Evolutionary conservation across 2,797 vertebrate species (phyloP).

Genomic region (Malurus splendens): DNA sequence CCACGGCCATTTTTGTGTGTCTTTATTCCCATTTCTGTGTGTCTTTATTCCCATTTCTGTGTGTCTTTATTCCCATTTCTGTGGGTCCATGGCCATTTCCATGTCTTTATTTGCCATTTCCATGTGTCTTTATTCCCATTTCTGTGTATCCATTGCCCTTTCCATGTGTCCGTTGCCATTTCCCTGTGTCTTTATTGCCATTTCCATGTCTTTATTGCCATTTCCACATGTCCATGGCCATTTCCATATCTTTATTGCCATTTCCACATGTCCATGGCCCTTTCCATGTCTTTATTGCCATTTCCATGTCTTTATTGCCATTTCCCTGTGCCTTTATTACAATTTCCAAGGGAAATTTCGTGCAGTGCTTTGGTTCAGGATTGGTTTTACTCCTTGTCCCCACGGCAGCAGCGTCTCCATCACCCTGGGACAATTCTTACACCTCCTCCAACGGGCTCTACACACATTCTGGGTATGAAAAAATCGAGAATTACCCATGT

Average conservation of each 20-base stretch:
- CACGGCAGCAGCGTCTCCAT: fast-evolving
- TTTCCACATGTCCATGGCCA: too few relatives aligned
- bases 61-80: too few relatives aligned
- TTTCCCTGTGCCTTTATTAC: neutral
- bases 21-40: too few relatives aligned
- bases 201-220: too few relatives aligned
- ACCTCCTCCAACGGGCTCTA: neutral
- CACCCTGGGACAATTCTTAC: neutral
- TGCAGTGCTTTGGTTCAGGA: fast-evolving
- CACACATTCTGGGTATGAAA: fast-evolving
- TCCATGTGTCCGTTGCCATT: too few relatives aligned
- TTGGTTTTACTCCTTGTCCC: fast-evolving
- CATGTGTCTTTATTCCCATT: neutral
- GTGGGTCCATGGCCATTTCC: too few relatives aligned
- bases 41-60: too few relatives aligned
- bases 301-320: neutral
- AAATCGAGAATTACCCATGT: neutral
- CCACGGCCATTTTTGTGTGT: too few relatives aligned
- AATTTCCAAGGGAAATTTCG: neutral
- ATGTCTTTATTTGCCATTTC: neutral
- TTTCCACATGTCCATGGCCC: too few relatives aligned
- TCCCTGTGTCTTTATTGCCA: too few relatives aligned
- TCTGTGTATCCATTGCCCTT: too few relatives aligned
- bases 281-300: too few relatives aligned
- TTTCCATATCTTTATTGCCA: neutral